Evolutionary conservation across 2,797 vertebrate genomes (phyloP).

Genomic region (Cynopterus sphinx): DNA sequence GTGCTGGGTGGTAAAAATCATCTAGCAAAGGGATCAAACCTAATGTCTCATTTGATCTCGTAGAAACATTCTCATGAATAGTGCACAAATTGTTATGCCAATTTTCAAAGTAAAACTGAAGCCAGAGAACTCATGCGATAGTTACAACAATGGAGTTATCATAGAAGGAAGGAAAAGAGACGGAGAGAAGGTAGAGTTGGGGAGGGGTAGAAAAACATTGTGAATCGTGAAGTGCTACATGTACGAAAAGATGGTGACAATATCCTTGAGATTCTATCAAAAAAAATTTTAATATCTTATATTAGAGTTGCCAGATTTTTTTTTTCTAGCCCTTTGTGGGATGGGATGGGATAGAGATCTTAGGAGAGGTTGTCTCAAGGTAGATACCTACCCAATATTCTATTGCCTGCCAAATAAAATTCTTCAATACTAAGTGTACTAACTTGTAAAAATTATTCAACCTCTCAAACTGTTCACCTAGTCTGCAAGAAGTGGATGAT

Average conservation of each 20-base stretch:
- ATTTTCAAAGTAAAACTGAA: not conserved
- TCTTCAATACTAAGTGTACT: not conserved
- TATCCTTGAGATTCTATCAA: not conserved
- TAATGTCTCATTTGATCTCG: not conserved
- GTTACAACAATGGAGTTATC: not conserved
- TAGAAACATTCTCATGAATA: not conserved
- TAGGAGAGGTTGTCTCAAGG: not conserved
- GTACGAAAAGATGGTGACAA: not conserved
- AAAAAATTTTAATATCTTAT: not conserved
- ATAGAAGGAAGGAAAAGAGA: not conserved
- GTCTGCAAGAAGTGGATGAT: not conserved
- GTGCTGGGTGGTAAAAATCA: not conserved
- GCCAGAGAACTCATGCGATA: not conserved
- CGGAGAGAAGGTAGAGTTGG: fast-evolving
- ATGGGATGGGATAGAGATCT: not conserved
- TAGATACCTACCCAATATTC: not conserved
- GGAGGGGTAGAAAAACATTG: not conserved
- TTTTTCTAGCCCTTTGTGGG: not conserved
- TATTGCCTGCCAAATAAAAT: not conserved
- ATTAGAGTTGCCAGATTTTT: not conserved
- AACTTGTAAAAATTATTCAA: conserved; percentile 12
- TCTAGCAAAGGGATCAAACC: not conserved
- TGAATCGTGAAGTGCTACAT: not conserved
- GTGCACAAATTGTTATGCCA: not conserved
- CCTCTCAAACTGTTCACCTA: not conserved